Base-by-base conservation (phyloP, 2,888 invertebrate species). In the Andricus curvator region DNA sequence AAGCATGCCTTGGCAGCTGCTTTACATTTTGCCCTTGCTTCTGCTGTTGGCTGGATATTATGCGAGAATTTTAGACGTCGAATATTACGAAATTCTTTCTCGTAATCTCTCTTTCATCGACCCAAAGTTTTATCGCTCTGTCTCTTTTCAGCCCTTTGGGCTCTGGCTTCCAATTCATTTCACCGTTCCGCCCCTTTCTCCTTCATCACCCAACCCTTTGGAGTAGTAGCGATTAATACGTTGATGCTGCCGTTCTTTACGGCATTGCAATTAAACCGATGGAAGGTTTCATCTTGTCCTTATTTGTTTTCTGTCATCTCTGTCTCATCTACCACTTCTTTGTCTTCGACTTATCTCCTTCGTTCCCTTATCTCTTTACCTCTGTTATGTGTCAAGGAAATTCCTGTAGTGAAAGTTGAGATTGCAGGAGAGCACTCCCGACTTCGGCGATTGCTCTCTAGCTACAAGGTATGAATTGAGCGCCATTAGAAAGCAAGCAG, bases 61-160 rank as follows among this genome's bases (percentile, higher is more conserved):
- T 89, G 89, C 89, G 88, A 86, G 88, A 90, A 91, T 91, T 91
- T 90, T 88, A 88, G 90, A 89, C 89, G 86, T 85, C 86, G 88
- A 90, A 89, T 88, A 90, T 90, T 90, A 91, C 85, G 88, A 90
- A 89, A 89, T 90, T 91, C 90, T 87, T 89, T 86, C 86, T 85
- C 86, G 85, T 89, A 85, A 88, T 89, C 86, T 86, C 85, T 82
- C 83, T 80, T 82, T 78, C 60, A 22, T 66, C 76, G 62, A 74
- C 29, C 62, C 33, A 33, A 33, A 62, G 20, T 74, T 22, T 67
- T 29, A 51, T 51, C 51, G 67, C 77, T 74, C 64, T 77, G 66
- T 77, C 77, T 29, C 82, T 78, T 80, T 82, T 78, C 74, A 80
- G 77, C 80, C 81, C 82, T 83, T 80, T 77, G 78, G 84, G 83